phyloP scores from a whole-genome alignment of 2,797 vertebrate species.

The Pangasius larnaudii region DNA sequence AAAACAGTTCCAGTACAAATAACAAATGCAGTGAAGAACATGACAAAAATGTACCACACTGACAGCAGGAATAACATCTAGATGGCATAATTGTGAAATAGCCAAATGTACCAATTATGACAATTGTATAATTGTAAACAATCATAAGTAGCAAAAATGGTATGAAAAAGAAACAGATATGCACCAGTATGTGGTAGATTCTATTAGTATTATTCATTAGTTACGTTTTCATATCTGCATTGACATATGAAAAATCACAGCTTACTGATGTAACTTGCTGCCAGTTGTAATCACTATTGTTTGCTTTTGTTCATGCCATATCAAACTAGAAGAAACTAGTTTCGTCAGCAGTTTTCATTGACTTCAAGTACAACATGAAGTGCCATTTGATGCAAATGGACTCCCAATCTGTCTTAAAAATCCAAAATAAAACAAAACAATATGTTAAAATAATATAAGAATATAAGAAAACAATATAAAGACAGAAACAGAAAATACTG shows the following conservation, averaged over 20 bases:
- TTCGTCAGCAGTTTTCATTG: not conserved
- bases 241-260: not conserved
- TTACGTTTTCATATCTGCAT: not conserved
- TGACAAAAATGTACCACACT: not conserved
- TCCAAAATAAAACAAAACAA: not conserved
- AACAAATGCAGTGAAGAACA: not conserved
- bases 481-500: not conserved
- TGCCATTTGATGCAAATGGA: not conserved
- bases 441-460: not conserved
- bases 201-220: not conserved
- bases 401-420: not conserved
- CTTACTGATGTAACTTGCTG: not conserved
- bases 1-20: not conserved
- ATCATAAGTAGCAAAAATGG: not conserved
- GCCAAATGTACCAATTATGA: not conserved
- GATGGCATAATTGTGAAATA: not conserved
- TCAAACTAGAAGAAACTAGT: not conserved
- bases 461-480: not conserved
- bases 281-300: not conserved
- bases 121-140: not conserved
- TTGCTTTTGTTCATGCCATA: not conserved
- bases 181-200: not conserved
- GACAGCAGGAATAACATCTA: not conserved
- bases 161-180: not conserved
- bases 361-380: not conserved